Evolutionary conservation across 2,113 vertebrate species (phyloP).

Genomic region (Hippopotamus amphibius): DNA sequence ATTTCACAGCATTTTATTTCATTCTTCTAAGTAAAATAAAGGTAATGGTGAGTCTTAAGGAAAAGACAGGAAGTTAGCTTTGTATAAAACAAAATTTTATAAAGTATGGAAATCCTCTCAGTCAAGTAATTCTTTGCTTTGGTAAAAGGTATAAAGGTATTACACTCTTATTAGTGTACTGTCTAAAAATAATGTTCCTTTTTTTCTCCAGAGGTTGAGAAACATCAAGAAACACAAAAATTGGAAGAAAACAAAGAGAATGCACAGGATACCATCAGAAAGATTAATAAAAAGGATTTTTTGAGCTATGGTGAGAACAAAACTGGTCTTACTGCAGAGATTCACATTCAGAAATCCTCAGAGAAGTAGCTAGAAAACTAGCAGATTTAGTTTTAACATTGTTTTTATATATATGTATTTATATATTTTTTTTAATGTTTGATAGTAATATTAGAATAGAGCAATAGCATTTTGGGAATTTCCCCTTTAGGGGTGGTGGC

Average conservation of each 20-base stretch:
- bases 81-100: conserved; percentile 27
- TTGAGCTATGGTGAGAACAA: conserved; percentile 83
- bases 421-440: neutral
- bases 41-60: neutral
- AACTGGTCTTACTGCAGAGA: neutral
- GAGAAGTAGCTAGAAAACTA: neutral
- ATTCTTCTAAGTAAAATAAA: conserved; percentile 10
- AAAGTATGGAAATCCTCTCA: neutral
- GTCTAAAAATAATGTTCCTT: conserved; percentile 25
- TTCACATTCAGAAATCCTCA: neutral
- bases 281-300: conserved; percentile 21
- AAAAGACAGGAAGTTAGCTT: neutral
- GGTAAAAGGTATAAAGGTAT: neutral
- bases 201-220: conserved; percentile 57
- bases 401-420: neutral
- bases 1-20: conserved; percentile 6
- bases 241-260: conserved; percentile 51
- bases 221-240: conserved; percentile 45
- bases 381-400: neutral
- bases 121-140: conserved; percentile 1
- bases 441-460: neutral
- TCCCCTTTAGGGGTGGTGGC: neutral
- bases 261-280: neutral
- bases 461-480: neutral
- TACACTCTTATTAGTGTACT: neutral